Conservation (phyloP, 2,888 invertebrate species). For the Chrysolina americana region DNA sequence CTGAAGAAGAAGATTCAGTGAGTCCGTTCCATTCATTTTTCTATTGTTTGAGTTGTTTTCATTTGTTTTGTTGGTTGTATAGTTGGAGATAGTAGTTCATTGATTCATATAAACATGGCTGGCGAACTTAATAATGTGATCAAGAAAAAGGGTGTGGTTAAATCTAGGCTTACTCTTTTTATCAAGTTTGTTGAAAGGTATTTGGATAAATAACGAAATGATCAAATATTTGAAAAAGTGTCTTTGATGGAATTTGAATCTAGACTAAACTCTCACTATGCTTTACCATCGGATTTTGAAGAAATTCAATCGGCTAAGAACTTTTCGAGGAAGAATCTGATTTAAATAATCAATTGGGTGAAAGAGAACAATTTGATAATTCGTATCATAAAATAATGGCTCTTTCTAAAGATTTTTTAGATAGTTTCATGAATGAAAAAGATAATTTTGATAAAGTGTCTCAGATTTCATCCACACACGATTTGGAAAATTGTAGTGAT, state of each 20-base stretch:
- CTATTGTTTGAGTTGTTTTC: too few species aligned
- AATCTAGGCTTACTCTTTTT: too few species aligned
- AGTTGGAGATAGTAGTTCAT: too few species aligned
- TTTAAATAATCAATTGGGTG: conserved; percentile 8
- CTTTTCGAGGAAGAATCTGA: conserved; percentile 13
- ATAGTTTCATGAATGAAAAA: background rate
- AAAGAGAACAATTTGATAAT: conserved; percentile 23
- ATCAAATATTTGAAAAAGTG: conserved; percentile 19
- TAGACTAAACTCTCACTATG: conserved; percentile 11
- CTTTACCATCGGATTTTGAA: conserved; percentile 24
- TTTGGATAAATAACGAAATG: too few species aligned
- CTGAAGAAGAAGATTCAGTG: too few species aligned
- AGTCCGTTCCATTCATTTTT: too few species aligned
- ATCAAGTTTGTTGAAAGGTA: too few species aligned
- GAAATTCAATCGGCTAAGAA: conserved; percentile 25
- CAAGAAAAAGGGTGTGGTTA: background rate
- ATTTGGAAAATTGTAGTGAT: background rate
- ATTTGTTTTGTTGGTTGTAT: too few species aligned
- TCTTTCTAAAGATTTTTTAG: conserved; percentile 4
- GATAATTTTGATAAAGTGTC: background rate
- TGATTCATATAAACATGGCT: too few species aligned
- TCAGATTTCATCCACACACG: background rate
- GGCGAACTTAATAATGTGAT: conserved; percentile 14
- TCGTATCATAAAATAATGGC: conserved; percentile 22
- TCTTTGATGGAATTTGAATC: conserved; percentile 28